Conservation (phyloP, 2,888 invertebrate genomes). For the Byasa hedistus region DNA sequence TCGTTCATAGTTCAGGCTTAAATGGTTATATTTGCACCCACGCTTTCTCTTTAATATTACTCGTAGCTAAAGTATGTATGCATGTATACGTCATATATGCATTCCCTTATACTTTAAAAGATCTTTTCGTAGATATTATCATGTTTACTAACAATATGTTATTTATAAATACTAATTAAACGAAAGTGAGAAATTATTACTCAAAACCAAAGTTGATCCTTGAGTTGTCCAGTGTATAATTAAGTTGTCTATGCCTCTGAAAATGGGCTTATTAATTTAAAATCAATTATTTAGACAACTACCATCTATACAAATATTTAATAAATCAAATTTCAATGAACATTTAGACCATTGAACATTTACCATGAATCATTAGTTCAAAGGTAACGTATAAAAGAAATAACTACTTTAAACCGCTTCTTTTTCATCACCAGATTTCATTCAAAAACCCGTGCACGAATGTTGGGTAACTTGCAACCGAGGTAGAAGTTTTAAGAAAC, state of each 20-base stretch:
- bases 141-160: not conserved
- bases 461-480: conserved; percentile 75
- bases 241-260: too few species aligned
- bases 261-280: too few species aligned
- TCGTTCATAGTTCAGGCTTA: conserved; percentile 4
- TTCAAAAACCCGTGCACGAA: conserved; percentile 66
- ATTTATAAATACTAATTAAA: too few species aligned
- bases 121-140: not conserved
- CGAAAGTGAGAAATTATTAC: too few species aligned
- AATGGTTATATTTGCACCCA: conserved; percentile 15
- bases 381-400: not conserved
- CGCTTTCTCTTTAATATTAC: conserved; percentile 12
- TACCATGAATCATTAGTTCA: not conserved
- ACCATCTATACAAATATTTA: too few species aligned
- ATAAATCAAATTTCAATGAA: too few species aligned
- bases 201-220: too few species aligned
- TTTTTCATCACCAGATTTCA: conserved; percentile 31
- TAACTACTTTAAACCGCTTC: not conserved
- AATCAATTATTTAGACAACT: too few species aligned
- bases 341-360: not conserved
- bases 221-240: too few species aligned
- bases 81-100: not conserved
- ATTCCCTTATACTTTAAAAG: conserved; percentile 7
- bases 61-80: conserved; percentile 7
- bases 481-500: conserved; percentile 70